A percentile compares a stretch with the other conserved stretches of the same genome.
Conservation (phyloP, 2,797 vertebrate genomes). For the Orientallactaga sibirica region DNA sequence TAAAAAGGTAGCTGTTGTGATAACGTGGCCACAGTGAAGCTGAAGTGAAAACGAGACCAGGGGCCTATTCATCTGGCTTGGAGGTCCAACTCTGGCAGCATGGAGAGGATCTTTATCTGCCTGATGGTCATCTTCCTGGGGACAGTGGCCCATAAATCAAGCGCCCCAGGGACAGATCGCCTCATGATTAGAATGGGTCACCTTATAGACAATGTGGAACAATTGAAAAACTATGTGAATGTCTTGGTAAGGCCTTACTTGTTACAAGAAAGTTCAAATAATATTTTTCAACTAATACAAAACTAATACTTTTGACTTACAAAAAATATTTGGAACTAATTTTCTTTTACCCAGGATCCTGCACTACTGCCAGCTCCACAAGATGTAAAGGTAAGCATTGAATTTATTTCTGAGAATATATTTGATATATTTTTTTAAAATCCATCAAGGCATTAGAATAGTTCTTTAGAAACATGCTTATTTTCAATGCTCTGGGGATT, state of each 20-base stretch:
- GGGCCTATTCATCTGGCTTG: slow-evolving; percentile 69
- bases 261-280: slow-evolving; percentile 40
- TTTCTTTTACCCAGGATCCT: slow-evolving; percentile 85
- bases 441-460: neutral
- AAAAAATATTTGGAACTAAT: slow-evolving; percentile 79
- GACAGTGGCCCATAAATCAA: slow-evolving; percentile 61
- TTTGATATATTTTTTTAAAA: slow-evolving; percentile 27
- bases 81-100: slow-evolving; percentile 81
- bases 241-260: slow-evolving; percentile 86
- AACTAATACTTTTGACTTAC: slow-evolving; percentile 48
- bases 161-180: slow-evolving; percentile 52
- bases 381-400: slow-evolving; percentile 86
- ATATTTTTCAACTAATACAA: slow-evolving; percentile 40
- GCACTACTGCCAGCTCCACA: slow-evolving; percentile 86
- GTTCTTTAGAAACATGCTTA: slow-evolving; percentile 46
- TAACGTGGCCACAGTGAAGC: slow-evolving; percentile 87
- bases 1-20: slow-evolving; percentile 94
- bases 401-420: slow-evolving; percentile 68
- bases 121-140: slow-evolving; percentile 87
- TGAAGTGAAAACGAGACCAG: slow-evolving; percentile 78
- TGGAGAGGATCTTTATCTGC: slow-evolving; percentile 89
- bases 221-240: slow-evolving; percentile 80
- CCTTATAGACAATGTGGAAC: slow-evolving; percentile 75
- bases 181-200: slow-evolving; percentile 78
- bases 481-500: slow-evolving; percentile 11